Conservation (phyloP, 2,888 invertebrate genomes). For the Nemotelus pantherinus region DNA sequence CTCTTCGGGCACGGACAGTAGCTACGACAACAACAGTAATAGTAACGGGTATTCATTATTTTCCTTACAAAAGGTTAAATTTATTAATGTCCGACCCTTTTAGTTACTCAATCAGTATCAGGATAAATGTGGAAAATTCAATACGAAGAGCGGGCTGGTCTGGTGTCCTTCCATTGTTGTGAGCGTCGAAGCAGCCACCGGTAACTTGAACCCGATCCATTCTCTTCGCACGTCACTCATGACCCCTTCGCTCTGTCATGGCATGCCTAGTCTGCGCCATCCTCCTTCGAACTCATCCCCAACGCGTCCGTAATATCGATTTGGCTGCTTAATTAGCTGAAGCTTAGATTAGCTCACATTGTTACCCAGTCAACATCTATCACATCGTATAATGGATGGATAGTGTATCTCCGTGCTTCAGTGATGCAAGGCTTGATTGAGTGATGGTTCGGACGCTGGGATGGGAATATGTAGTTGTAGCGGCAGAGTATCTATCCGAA, state of each 20-base stretch:
- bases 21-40: no score
- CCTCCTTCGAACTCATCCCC: no score
- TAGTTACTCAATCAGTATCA: constrained; percentile 43
- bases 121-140: constrained; percentile 32
- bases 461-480: no score
- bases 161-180: constrained; percentile 1
- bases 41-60: constrained; percentile 37
- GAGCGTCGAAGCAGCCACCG: background rate
- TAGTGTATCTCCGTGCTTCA: background rate
- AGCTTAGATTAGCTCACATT: constrained; percentile 41
- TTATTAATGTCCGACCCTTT: constrained; percentile 44
- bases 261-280: no score
- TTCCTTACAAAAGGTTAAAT: constrained; percentile 39
- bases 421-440: no score
- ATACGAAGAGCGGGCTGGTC: background rate
- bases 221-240: background rate
- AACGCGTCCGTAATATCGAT: constrained; percentile 21
- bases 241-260: background rate
- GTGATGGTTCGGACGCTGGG: no score
- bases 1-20: no score
- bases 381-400: constrained; percentile 39
- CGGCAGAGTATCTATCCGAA: no score
- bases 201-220: background rate
- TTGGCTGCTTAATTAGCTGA: constrained; percentile 42
- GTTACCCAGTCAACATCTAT: constrained; percentile 44